phyloP scores from a whole-genome alignment of 1,140 invertebrate genomes.

The Macrocentrus cingulum region DNA sequence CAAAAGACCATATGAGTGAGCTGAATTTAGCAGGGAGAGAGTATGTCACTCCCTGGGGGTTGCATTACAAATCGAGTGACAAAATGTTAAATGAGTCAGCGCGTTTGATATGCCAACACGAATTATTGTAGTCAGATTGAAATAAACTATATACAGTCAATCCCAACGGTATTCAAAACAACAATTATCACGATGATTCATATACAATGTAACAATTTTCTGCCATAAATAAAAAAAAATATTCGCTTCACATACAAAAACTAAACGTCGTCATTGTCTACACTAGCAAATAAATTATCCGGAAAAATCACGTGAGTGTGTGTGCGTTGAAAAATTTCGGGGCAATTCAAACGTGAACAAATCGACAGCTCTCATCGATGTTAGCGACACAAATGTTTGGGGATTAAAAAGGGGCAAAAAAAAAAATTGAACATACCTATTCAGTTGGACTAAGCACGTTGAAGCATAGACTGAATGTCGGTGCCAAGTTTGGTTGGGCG shows the following conservation, averaged over 20 bases:
- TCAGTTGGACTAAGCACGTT: background rate
- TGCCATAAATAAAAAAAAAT: too few species aligned
- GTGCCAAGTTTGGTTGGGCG: background rate
- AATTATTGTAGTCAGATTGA: constrained; percentile 1
- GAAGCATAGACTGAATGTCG: constrained; percentile 3
- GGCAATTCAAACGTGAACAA: constrained; percentile 1
- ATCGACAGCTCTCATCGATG: constrained; percentile 15
- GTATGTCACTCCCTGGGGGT: too few species aligned
- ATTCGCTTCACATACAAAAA: too few species aligned
- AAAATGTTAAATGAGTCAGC: constrained; percentile 7
- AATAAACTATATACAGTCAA: background rate
- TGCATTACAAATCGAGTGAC: background rate
- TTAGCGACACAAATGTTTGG: background rate
- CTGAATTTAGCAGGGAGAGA: too few species aligned
- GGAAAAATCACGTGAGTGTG: too few species aligned
- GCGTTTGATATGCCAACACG: background rate
- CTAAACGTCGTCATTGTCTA: background rate
- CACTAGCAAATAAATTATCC: background rate
- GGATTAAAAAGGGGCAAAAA: background rate
- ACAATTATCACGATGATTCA: background rate
- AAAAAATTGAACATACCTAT: constrained; percentile 21
- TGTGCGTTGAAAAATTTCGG: too few species aligned
- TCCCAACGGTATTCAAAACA: background rate
- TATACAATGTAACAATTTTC: background rate
- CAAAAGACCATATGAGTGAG: background rate